phyloP scores from a whole-genome alignment of 2,797 vertebrate genomes.

The Spea hammondii region DNA sequence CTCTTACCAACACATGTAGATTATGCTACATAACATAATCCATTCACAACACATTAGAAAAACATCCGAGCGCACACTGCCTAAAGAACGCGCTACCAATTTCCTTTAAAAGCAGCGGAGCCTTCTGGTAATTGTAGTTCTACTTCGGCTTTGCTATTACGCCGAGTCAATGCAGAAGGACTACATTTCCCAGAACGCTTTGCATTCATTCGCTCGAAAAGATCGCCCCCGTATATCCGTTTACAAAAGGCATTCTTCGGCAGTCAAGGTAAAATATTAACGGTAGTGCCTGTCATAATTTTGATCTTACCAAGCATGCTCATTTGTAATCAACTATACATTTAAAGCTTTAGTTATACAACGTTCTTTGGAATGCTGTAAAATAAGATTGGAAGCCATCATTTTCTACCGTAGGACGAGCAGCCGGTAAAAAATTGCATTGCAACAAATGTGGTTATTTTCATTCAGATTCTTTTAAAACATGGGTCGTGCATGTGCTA shows the following conservation, averaged over 20 bases:
- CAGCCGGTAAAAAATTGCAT: too few relatives aligned
- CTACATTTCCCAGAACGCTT: neutral
- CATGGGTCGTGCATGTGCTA: too few relatives aligned
- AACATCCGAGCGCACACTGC: neutral
- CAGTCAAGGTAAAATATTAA: neutral
- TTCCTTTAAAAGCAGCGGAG: neutral
- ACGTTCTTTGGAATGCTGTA: too few relatives aligned
- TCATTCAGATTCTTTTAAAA: too few relatives aligned
- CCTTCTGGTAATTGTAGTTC: neutral
- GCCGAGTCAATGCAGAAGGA: neutral
- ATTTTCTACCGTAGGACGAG: too few relatives aligned
- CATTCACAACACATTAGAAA: neutral
- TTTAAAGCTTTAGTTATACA: neutral
- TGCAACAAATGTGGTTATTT: too few relatives aligned
- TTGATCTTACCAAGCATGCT: too few relatives aligned
- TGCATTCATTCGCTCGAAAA: neutral
- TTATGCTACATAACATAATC: too few relatives aligned
- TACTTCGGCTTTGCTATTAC: neutral
- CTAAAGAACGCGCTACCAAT: neutral
- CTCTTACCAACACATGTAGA: too few relatives aligned
- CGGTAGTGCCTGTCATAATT: too few relatives aligned
- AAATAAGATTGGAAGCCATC: too few relatives aligned
- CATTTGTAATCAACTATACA: neutral
- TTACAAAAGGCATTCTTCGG: slow-evolving; percentile 3
- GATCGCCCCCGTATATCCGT: slow-evolving; percentile 4